Evolutionary conservation across 2,113 vertebrate genomes (phyloP).

Genomic region (Micromys minutus): DNA sequence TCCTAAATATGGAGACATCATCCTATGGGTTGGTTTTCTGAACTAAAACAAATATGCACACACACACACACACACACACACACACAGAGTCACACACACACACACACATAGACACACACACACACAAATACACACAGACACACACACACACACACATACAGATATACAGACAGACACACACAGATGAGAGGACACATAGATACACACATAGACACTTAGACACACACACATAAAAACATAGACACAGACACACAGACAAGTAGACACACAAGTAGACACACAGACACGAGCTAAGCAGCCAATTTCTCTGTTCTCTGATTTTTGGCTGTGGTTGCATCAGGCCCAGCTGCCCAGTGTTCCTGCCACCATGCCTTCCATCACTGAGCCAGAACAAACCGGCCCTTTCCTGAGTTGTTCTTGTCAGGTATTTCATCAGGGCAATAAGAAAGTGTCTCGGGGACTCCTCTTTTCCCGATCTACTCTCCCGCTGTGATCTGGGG

Average conservation of each 20-base stretch:
- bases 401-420: background rate
- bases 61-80: background rate
- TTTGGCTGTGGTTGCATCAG: background rate
- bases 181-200: background rate
- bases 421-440: background rate
- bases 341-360: background rate
- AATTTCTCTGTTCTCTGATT: background rate
- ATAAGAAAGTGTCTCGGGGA: background rate
- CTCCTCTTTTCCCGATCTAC: background rate
- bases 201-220: background rate
- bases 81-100: background rate
- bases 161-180: background rate
- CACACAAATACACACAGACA: background rate
- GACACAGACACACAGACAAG: background rate
- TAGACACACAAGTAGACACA: background rate
- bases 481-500: accelerated
- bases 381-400: background rate
- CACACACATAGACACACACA: background rate
- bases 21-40: background rate
- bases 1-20: background rate
- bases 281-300: background rate
- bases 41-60: background rate
- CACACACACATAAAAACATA: background rate
- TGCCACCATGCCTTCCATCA: background rate
- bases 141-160: background rate